Evolutionary conservation across 1,140 invertebrate genomes (phyloP), one percentile per base, ranked within the genome.

Genomic region (Eupristina koningsbergeri): DNA sequence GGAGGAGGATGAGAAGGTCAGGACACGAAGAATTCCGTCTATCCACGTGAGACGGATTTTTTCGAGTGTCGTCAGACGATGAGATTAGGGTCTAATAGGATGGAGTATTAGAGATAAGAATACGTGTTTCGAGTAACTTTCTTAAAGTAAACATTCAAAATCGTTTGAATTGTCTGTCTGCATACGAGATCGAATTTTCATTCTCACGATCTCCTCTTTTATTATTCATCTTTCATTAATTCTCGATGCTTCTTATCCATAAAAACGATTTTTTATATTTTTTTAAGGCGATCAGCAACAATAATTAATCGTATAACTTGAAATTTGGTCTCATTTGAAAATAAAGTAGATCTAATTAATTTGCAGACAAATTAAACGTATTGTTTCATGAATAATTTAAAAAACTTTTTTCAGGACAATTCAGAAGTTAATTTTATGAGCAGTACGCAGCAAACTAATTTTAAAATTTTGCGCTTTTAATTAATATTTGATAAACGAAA

Each of bases 71-170:
- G 79, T 81, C 69, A 26, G 69, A 63, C 50, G 47, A 73, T 39
- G 71, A 81, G 80, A 81, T 81, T 81, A 81, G 71, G 64, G 71
- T 47, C 17, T 34, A 64, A 61, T 31, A 64, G 58, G 58, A 63
- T 29, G 39, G 76, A 58, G 29, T 81, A 75, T 61, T 29, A 61
- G 50, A 63, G 15, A 47, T 13, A 7, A n/a, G 58, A 76, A 69
- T 82, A 76, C 73, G 81, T 82, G 73, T 58, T 82, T 76, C 5
- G 73, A 29, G 74, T 82, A 82, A 76, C 73, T 45, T 74, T 67
- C 79, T 58, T 58, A 58, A 17, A 81, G 80, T 63, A 81, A 81
- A 81, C 69, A 81, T 61, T 58, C 67, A 45, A 67, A 6, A 69
- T 41, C 50, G n/a, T 73, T 81, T 34, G 73, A 53, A 47, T 79